These are phyloP conservation scores for Abrostola triplasia DNA, from an alignment of 2,888 invertebrate genomes.

Conservation along the genomic window DNA sequence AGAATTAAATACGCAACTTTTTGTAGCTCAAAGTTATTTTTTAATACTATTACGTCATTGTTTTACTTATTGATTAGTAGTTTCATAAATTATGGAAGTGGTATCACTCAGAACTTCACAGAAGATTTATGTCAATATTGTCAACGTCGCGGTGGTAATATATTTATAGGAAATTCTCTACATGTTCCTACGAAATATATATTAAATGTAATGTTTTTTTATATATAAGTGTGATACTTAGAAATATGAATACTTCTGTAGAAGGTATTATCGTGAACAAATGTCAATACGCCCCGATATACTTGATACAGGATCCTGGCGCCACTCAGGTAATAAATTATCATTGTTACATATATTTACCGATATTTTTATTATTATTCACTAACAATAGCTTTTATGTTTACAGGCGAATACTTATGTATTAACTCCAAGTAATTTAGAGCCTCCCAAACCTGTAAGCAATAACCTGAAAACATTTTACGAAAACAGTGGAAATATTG, in stretches of 20 bases:
- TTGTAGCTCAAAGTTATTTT: too few relatives aligned
- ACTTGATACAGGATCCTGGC: constrained; percentile 81
- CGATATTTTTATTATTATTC: constrained; percentile 23
- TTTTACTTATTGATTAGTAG: neutral
- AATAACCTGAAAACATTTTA: constrained; percentile 85
- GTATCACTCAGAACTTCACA: constrained; percentile 25
- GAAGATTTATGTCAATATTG: constrained; percentile 54
- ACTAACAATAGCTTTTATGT: constrained; percentile 41
- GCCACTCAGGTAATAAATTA: constrained; percentile 77
- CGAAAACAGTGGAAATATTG: constrained; percentile 84
- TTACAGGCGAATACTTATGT: constrained; percentile 79
- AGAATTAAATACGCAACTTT: too few relatives aligned
- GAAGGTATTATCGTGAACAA: constrained; percentile 79
- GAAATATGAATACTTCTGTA: constrained; percentile 76
- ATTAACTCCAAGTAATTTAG: constrained; percentile 69
- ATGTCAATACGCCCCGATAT: constrained; percentile 83
- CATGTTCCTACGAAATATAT: constrained; percentile 28
- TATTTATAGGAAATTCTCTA: constrained; percentile 29
- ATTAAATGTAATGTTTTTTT: constrained; percentile 61
- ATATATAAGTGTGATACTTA: constrained; percentile 54
- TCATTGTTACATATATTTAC: constrained; percentile 43
- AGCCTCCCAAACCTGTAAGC: constrained; percentile 72
- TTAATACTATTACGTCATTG: neutral
- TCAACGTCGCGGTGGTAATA: constrained; percentile 56
- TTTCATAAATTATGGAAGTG: constrained; percentile 6